These are phyloP conservation scores for Cylloceria caligata DNA, from an alignment of 2,888 invertebrate species.

Conservation along the genomic window DNA sequence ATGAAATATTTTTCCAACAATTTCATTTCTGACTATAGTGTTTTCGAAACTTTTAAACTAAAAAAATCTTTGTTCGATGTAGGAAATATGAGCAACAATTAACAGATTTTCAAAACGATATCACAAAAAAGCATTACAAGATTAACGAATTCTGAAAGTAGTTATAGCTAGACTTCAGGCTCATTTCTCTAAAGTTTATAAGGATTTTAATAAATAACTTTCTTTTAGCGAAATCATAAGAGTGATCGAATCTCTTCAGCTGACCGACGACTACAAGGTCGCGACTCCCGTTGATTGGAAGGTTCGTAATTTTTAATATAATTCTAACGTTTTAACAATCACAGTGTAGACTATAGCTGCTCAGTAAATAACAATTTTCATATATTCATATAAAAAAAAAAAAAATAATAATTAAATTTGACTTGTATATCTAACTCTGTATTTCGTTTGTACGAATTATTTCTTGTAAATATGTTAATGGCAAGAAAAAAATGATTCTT, in stretches of 20 bases:
- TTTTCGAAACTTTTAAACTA: too few relatives aligned
- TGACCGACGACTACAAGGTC: slow-evolving; percentile 94
- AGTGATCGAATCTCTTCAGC: slow-evolving; percentile 95
- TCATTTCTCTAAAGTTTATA: not conserved
- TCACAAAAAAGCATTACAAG: too few relatives aligned
- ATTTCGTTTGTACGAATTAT: not conserved
- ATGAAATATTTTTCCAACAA: too few relatives aligned
- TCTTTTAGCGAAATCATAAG: slow-evolving; percentile 94
- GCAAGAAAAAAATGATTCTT: not conserved
- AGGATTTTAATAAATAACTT: slow-evolving; percentile 16
- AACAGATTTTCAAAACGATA: too few relatives aligned
- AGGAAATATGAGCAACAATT: too few relatives aligned
- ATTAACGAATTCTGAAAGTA: too few relatives aligned
- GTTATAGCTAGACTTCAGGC: not conserved
- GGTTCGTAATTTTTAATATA: slow-evolving; percentile 84
- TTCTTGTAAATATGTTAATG: not conserved
- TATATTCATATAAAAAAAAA: not conserved
- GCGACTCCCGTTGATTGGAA: slow-evolving; percentile 97
- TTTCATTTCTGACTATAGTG: too few relatives aligned
- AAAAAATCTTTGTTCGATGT: too few relatives aligned
- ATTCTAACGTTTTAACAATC: not conserved
- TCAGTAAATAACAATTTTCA: not conserved
- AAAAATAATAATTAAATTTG: too few relatives aligned
- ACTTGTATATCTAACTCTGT: not conserved
- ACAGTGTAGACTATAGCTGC: not conserved